Percentiles rank a stretch among this genome's conserved stretches.
phyloP scores from a whole-genome alignment of 2,113 vertebrate species.

The Aptenodytes patagonicus region DNA sequence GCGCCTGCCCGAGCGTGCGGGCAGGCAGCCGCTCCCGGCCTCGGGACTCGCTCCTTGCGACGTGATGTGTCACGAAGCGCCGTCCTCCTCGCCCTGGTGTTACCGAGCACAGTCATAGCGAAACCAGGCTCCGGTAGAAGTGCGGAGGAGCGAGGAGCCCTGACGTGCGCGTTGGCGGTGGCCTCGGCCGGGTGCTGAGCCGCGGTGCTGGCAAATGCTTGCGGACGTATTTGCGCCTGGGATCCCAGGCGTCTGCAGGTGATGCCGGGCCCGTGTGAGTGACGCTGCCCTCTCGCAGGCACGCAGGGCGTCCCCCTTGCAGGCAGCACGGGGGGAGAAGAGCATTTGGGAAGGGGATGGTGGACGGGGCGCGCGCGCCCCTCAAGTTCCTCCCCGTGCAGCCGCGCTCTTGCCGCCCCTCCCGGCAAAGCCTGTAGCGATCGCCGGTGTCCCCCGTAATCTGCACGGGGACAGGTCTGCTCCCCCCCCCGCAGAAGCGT shows the following conservation, averaged over 20 bases:
- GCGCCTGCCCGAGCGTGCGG: no score
- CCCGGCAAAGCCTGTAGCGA: rapidly evolving
- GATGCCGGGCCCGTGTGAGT: rapidly evolving
- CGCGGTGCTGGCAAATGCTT: background rate
- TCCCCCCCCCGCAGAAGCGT: background rate
- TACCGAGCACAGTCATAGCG: background rate
- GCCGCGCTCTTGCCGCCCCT: background rate
- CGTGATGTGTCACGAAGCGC: background rate
- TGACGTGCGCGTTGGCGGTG: rapidly evolving
- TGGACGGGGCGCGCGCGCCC: background rate
- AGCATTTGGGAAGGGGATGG: background rate
- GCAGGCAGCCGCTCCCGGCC: background rate
- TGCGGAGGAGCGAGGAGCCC: background rate
- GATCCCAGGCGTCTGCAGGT: background rate
- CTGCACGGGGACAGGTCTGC: background rate
- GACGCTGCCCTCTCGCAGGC: background rate
- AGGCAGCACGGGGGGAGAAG: background rate
- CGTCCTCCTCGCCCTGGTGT: background rate
- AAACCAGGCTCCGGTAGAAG: background rate
- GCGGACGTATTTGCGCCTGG: background rate
- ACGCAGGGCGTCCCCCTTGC: background rate
- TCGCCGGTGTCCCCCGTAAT: rapidly evolving
- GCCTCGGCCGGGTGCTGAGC: background rate
- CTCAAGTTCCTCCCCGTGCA: background rate
- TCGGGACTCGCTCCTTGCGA: background rate